These are phyloP conservation scores for Rhagoletis pomonella DNA, from an alignment of 1,140 invertebrate genomes.

Conservation along the genomic window DNA sequence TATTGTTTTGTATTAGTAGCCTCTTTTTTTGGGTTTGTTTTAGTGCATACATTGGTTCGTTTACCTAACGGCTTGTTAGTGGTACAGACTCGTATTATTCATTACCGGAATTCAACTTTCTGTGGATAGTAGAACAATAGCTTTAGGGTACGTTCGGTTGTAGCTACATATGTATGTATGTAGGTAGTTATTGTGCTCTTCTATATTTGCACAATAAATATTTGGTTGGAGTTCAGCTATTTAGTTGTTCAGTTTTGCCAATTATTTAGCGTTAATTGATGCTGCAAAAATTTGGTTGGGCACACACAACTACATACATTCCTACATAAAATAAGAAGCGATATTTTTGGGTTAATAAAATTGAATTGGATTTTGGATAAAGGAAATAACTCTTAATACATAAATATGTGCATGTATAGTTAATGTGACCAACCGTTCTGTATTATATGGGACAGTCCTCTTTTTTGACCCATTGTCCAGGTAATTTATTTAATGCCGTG, in stretches of 20 bases:
- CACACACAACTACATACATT: not conserved
- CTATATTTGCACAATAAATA: constrained; percentile 14
- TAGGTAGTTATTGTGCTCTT: not conserved
- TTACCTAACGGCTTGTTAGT: not conserved
- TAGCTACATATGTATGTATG: not conserved
- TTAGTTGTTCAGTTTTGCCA: not conserved
- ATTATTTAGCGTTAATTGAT: constrained; percentile 25
- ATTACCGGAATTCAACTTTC: constrained; percentile 11
- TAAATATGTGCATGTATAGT: too few relatives aligned
- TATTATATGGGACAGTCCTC: too few relatives aligned
- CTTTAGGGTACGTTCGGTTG: not conserved
- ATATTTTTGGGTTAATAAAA: too few relatives aligned
- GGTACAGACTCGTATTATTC: not conserved
- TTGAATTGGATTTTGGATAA: too few relatives aligned
- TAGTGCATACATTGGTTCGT: not conserved
- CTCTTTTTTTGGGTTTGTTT: not conserved
- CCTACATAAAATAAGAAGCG: too few relatives aligned
- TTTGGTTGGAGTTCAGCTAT: not conserved
- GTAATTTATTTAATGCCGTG: too few relatives aligned
- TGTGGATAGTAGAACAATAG: not conserved
- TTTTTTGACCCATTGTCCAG: too few relatives aligned
- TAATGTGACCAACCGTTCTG: too few relatives aligned
- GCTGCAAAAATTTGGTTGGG: not conserved
- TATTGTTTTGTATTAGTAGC: not conserved
- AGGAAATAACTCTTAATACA: too few relatives aligned